Evolutionary conservation across 2,113 vertebrate genomes (phyloP), one percentile per base, ranked within the genome.

Genomic region (Dasyprocta punctata): DNA sequence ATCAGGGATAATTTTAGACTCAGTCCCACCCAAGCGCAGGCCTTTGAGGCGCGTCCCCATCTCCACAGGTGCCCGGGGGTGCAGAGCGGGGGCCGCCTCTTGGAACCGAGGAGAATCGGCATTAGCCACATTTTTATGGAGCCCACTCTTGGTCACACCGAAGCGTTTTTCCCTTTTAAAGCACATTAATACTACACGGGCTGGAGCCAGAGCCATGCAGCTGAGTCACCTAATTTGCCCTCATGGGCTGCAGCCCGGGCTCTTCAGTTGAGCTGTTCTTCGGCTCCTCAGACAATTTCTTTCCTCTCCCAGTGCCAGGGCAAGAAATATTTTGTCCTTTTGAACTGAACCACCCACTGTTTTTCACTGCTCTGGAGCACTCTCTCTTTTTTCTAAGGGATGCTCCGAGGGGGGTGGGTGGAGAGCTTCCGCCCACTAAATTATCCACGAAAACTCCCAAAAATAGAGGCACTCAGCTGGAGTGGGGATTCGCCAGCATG

Each of bases 321-420:
- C 97, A 85, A 98, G 97, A 97, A 97, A 95, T 96, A 98, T 97
- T 95, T 92, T 98, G 97, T 97, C 97, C 97, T 98, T 98, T 98
- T 98, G 97, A 98, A 98, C 98, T 96, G 96, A 96, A 95, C 97
- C 98, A 97, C 98, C 98, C 98, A 98, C 97, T 97, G 98, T 92
- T 98, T 97, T 96, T 95, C 95, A 85, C 96, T 97, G 93, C 77
- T 93, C 93, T 81, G 16, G 56, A 89, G 95, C 77, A 56, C 97
- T 93, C 96, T 86, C 95, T 88, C 78, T 95, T 96, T 96, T 95
- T 75, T 61, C 80, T 38, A 88, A 96, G 95, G 95, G 98, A 93
- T 89, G 83, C 96, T 97, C 92, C 7, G 3, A 92, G 95, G 92
- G 67, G 96, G 95, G 96, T 65, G 87, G 96, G 97, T 90, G 96